A percentile compares a stretch with the other conserved stretches of the same genome.
These are phyloP conservation scores for Antheraea mylitta DNA, from an alignment of 1,140 invertebrate species.

Conservation along the genomic window DNA sequence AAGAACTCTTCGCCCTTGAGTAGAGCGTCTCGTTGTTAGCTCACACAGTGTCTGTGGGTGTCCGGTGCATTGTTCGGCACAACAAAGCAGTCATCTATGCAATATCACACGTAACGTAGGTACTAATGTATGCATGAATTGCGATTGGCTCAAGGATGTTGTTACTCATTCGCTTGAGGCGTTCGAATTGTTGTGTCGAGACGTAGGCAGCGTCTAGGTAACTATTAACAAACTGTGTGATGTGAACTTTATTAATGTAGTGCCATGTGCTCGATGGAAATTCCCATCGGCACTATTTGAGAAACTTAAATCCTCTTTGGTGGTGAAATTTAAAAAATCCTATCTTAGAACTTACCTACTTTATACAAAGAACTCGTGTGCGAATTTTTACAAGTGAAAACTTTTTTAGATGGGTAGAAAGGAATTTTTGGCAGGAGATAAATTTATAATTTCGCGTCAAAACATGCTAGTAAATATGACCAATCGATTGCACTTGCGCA, in stretches of 20 bases:
- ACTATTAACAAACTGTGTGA: constrained; percentile 31
- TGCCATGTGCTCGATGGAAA: not conserved
- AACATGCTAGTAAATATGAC: too few species aligned
- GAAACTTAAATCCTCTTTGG: too few species aligned
- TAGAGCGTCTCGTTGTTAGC: constrained; percentile 5
- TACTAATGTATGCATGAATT: constrained; percentile 56
- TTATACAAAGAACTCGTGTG: too few species aligned
- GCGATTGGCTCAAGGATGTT: constrained; percentile 56
- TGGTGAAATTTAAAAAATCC: too few species aligned
- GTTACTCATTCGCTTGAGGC: constrained; percentile 18
- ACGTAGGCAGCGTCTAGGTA: constrained; percentile 10
- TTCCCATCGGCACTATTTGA: too few species aligned
- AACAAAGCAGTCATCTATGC: constrained; percentile 60
- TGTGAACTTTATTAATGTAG: not conserved
- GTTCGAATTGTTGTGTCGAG: not conserved
- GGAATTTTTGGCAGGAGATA: too few species aligned
- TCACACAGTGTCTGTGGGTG: constrained; percentile 46
- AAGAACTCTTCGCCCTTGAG: constrained; percentile 6
- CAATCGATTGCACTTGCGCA: too few species aligned
- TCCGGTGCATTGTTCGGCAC: constrained; percentile 54
- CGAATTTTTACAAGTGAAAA: too few species aligned
- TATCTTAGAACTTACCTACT: too few species aligned
- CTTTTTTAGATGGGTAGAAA: too few species aligned
- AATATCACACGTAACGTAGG: constrained; percentile 39
- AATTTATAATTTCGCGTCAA: too few species aligned